A percentile compares a stretch with the other conserved stretches of the same genome.
phyloP scores from a whole-genome alignment of 2,797 vertebrate species.

The Anguilla marmorata region DNA sequence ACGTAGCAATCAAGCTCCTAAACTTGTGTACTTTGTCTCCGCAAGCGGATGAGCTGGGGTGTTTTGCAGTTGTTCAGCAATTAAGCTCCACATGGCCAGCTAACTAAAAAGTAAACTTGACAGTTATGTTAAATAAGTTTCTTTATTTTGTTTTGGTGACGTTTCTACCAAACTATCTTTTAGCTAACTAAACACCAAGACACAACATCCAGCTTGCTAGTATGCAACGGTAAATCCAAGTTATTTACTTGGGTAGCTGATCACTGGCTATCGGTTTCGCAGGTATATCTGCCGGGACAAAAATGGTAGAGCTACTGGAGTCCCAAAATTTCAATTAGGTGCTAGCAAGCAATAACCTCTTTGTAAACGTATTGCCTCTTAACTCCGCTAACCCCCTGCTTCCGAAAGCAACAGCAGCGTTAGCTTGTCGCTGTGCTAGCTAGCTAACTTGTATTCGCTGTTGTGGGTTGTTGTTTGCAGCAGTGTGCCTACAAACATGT shows the following conservation, averaged over 20 bases:
- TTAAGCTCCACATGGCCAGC: background rate
- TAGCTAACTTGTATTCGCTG: background rate
- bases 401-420: background rate
- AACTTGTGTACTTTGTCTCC: conserved; percentile 14
- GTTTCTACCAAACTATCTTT: background rate
- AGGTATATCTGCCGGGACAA: background rate
- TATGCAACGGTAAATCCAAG: background rate
- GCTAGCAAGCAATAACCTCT: background rate
- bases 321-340: background rate
- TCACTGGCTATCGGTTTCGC: background rate
- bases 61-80: background rate
- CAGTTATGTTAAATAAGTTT: background rate
- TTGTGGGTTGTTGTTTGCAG: background rate
- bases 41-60: background rate
- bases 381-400: background rate
- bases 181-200: background rate
- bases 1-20: background rate
- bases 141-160: background rate
- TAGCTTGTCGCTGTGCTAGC: background rate
- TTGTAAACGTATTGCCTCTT: background rate
- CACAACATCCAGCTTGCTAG: background rate
- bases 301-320: background rate
- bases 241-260: background rate
- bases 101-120: background rate
- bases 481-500: background rate